Evolutionary conservation across 2,797 vertebrate genomes (phyloP).

Genomic region (Cuniculus paca): DNA sequence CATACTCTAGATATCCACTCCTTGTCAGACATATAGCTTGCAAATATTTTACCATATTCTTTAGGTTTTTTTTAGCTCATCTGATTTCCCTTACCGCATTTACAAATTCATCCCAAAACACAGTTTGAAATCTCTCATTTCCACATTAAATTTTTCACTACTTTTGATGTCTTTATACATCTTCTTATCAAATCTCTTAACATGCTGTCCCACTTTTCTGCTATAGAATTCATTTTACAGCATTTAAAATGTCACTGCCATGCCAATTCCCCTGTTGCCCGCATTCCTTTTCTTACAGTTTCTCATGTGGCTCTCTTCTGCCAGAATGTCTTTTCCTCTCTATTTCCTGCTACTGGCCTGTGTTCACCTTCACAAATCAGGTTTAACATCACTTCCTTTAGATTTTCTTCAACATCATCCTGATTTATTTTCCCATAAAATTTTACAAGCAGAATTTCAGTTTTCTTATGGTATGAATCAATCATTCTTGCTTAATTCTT

Average conservation of each 20-base stretch:
- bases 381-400: background rate
- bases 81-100: background rate
- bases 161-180: background rate
- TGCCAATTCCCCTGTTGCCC: accelerated
- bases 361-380: background rate
- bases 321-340: background rate
- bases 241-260: background rate
- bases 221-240: background rate
- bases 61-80: background rate
- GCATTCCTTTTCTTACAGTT: background rate
- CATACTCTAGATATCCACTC: background rate
- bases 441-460: background rate
- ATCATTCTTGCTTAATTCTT: background rate
- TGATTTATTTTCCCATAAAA: background rate
- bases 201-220: background rate
- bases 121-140: background rate
- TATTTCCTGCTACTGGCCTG: background rate
- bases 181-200: background rate
- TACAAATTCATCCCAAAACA: background rate
- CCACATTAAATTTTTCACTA: background rate
- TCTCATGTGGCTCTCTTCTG: background rate
- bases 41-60: background rate
- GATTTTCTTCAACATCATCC: background rate
- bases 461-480: background rate
- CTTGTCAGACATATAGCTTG: background rate